Conservation (phyloP, 2,888 invertebrate genomes). For the Ferdinandea cuprea region DNA sequence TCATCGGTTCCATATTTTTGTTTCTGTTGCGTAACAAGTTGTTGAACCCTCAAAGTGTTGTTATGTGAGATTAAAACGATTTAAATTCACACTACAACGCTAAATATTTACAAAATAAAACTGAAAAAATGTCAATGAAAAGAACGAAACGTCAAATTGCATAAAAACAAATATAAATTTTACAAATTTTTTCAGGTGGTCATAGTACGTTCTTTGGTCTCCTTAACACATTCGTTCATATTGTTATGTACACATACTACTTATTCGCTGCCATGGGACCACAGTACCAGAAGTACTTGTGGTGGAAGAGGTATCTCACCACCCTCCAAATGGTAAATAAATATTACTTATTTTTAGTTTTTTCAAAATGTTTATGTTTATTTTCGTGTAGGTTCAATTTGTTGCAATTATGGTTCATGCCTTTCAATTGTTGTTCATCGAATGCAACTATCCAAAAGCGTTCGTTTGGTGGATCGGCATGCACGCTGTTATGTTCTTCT, state of each 20-base stretch:
- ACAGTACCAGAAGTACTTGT: slow-evolving; percentile 91
- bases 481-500: slow-evolving; percentile 98
- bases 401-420: slow-evolving; percentile 95
- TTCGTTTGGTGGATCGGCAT: slow-evolving; percentile 98
- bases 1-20: too few relatives aligned
- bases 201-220: slow-evolving; percentile 98
- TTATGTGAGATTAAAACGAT: too few relatives aligned
- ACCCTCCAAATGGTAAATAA: slow-evolving; percentile 93
- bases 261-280: slow-evolving; percentile 96
- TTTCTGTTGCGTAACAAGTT: too few relatives aligned
- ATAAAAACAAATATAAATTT: slow-evolving; percentile 22
- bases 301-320: slow-evolving; percentile 98
- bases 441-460: slow-evolving; percentile 96
- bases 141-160: slow-evolving; percentile 5
- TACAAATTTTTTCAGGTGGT: slow-evolving; percentile 86
- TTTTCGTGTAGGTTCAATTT: slow-evolving; percentile 90
- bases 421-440: slow-evolving; percentile 94
- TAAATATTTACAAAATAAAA: slow-evolving; percentile 42
- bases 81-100: slow-evolving; percentile 12
- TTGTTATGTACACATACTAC: slow-evolving; percentile 97
- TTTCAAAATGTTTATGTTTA: slow-evolving; percentile 6
- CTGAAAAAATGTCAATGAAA: neutral
- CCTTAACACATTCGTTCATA: slow-evolving; percentile 97
- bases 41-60: too few relatives aligned
- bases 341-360: neutral